Base-by-base conservation (phyloP, 2,888 invertebrate genomes). In the Cremastinae sp. region DNA sequence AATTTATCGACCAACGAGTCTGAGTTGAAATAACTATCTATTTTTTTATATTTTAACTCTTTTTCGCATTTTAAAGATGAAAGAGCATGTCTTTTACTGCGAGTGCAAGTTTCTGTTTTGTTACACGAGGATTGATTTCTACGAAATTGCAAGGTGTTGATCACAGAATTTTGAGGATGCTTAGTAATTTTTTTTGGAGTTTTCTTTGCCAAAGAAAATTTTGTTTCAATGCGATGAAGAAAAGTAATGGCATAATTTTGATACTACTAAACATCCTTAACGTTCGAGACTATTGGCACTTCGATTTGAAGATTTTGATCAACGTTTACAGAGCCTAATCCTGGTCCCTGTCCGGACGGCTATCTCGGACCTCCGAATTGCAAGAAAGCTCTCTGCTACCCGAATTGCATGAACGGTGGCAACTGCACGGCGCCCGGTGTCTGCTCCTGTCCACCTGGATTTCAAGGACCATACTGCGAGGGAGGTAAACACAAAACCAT, bases 351-450 rank as follows among this genome's bases (percentile, higher is more conserved):
- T 89, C 95, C 95, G 28, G 96, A 96, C 86, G 97, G 97, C 5
- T 97, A 97, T 87, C 95, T 97, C 93, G 97, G 97, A 1, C 96
- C 95, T 83, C 86, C 86, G 9, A 95, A 96, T 87, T 97, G 97
- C 84, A 93, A 95, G 86, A 96, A 95, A 78, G 97, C 97, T 39
- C 92, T 97, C 43, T 97, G 97, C 87, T 97, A 96, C 91, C 97
- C 97, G 35, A 95, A 96, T 86, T 97, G 97, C 86, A 94, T 97
- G 94, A 97, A 97, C 90, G 96, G 96, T 4, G 97, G 97, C 7
- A 96, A 95, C 86, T 97, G 97, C 88, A 96, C 96, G 14, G 95
- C 96, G 28, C 97, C 97, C 2, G 97, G 97, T 0, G 91, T 95
- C 1, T 97, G 97, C 88, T 95, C 95, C 78, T 97, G 97, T 85